Evolutionary conservation across 2,888 invertebrate genomes (phyloP).

Genomic region (Junonia oenone): DNA sequence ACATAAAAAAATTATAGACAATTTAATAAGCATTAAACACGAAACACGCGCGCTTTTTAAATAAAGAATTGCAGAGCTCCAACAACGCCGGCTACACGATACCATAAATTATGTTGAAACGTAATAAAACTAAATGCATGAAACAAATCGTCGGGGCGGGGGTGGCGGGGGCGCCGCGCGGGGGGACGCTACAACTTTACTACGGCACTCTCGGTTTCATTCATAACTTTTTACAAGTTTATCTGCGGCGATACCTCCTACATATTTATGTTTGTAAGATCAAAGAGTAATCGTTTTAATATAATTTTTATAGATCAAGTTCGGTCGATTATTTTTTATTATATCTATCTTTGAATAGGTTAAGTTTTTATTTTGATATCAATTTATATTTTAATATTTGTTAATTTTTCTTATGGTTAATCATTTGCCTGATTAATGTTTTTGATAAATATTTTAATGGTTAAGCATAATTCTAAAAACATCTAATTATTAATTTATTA

Average conservation of each 20-base stretch:
- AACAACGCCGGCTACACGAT: slow-evolving; percentile 29
- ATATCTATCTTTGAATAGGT: neutral
- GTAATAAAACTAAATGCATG: slow-evolving; percentile 74
- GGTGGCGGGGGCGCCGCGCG: slow-evolving; percentile 36
- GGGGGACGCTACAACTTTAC: slow-evolving; percentile 68
- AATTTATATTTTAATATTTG: neutral
- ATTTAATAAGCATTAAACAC: slow-evolving; percentile 20
- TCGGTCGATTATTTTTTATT: neutral
- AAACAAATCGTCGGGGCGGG: slow-evolving; percentile 59
- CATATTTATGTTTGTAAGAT: slow-evolving; percentile 73
- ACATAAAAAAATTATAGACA: slow-evolving; percentile 4
- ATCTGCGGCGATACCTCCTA: slow-evolving; percentile 75
- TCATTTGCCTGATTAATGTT: no score
- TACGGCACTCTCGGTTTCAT: slow-evolving; percentile 79
- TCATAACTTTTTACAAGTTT: slow-evolving; percentile 81
- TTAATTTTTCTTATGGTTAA: no score
- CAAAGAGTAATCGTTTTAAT: slow-evolving; percentile 47
- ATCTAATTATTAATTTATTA: no score
- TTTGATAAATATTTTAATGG: no score
- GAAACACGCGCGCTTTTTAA: slow-evolving; percentile 1
- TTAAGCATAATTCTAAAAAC: no score
- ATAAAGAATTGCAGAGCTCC: slow-evolving; percentile 23
- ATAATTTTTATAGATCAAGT: neutral
- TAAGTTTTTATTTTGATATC: neutral
- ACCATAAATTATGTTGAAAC: slow-evolving; percentile 64